Evolutionary conservation across 1,140 invertebrate species (phyloP).

Genomic region (Drosophila kohkoa): DNA sequence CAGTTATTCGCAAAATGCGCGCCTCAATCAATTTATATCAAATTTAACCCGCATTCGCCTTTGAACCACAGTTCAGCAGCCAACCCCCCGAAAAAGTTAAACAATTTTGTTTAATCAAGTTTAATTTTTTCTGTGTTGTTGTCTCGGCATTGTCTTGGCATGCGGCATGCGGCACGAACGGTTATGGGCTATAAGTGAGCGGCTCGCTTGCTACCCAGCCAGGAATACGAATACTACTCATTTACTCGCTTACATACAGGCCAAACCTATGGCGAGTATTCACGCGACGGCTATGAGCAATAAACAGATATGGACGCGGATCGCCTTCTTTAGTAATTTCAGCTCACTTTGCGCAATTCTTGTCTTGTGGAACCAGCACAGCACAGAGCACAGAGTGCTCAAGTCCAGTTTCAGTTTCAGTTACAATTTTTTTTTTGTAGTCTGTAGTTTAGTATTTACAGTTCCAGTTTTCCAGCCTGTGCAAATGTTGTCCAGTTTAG

Average conservation of each 20-base stretch:
- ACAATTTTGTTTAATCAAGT: slow-evolving; percentile 77
- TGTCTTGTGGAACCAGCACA: slow-evolving; percentile 55
- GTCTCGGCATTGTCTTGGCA: slow-evolving; percentile 50
- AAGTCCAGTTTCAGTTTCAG: slow-evolving; percentile 58
- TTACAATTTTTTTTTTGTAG: slow-evolving; percentile 6
- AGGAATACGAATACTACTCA: slow-evolving; percentile 14
- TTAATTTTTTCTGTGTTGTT: slow-evolving; percentile 1
- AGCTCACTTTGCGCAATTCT: slow-evolving; percentile 68
- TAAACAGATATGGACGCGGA: slow-evolving; percentile 45
- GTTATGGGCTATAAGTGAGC: slow-evolving; percentile 64
- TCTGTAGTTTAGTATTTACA: slow-evolving; percentile 25
- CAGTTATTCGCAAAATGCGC: slow-evolving; percentile 33
- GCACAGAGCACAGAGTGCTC: slow-evolving; percentile 51
- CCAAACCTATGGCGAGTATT: slow-evolving; percentile 14
- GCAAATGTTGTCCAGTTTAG: slow-evolving; percentile 38
- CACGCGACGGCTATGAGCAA: slow-evolving; percentile 3
- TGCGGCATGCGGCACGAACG: slow-evolving; percentile 51
- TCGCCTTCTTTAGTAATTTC: slow-evolving; percentile 73
- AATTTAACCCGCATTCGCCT: slow-evolving; percentile 70
- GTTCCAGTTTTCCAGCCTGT: slow-evolving; percentile 45
- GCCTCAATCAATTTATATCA: slow-evolving; percentile 77
- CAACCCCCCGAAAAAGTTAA: slow-evolving; percentile 63
- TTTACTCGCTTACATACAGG: not conserved
- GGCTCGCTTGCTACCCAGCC: not conserved
- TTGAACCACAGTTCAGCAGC: slow-evolving; percentile 48